phyloP scores from a whole-genome alignment of 2,113 vertebrate genomes.

The Podiceps cristatus region DNA sequence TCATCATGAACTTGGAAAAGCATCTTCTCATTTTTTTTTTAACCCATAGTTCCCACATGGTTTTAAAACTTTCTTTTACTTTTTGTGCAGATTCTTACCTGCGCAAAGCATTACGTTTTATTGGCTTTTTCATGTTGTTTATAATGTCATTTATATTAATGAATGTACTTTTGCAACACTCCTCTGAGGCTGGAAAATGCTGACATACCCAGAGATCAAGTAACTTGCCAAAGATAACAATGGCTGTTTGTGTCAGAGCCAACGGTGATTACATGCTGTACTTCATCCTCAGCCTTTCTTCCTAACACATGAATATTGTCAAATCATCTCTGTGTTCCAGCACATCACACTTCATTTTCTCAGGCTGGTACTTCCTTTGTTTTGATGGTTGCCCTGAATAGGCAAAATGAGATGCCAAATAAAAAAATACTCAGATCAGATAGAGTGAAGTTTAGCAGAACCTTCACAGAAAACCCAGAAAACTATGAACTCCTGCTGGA shows the following conservation, averaged over 20 bases:
- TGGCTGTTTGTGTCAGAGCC: conserved; percentile 8
- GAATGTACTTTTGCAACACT: background rate
- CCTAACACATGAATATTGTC: background rate
- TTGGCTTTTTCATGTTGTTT: background rate
- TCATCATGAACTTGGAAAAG: background rate
- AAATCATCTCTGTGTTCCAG: conserved; percentile 14
- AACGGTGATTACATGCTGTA: background rate
- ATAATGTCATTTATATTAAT: background rate
- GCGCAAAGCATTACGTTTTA: background rate
- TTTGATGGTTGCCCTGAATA: conserved; percentile 21
- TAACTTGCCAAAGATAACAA: conserved; percentile 15
- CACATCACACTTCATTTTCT: conserved; percentile 19
- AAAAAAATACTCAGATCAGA: background rate
- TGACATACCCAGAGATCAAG: background rate
- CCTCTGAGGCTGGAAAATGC: background rate
- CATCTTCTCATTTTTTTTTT: background rate
- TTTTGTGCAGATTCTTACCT: background rate
- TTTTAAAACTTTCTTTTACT: background rate
- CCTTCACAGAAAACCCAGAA: background rate
- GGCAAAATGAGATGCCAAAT: background rate
- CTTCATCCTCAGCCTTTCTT: conserved; percentile 12
- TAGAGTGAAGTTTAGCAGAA: background rate
- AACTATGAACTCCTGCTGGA: background rate
- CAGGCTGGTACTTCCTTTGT: background rate
- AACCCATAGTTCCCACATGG: background rate